Evolutionary conservation across 1,140 invertebrate genomes (phyloP).

Genomic region (Hypothenemus hampei): DNA sequence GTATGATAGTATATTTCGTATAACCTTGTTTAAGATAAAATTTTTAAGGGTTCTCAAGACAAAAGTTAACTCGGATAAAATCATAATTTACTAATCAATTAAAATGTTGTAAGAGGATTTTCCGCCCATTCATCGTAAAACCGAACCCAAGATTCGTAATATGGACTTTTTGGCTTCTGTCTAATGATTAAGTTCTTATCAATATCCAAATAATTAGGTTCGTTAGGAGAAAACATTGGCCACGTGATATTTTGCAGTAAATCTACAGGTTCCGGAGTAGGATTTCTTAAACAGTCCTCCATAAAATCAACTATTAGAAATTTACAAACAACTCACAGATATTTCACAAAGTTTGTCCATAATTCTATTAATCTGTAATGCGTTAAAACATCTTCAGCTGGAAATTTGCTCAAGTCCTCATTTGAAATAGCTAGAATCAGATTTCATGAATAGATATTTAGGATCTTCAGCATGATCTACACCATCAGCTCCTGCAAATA

Average conservation of each 20-base stretch:
- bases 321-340: constrained; percentile 7
- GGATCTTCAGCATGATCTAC: constrained; percentile 17
- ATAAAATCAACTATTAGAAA: neutral
- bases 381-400: constrained; percentile 2
- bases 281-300: constrained; percentile 5
- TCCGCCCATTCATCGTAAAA: neutral
- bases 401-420: constrained; percentile 6
- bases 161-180: neutral
- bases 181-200: constrained; percentile 7
- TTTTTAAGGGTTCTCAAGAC: too few species aligned
- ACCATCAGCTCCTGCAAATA: constrained; percentile 15
- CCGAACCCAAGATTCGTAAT: neutral
- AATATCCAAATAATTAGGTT: constrained; percentile 17
- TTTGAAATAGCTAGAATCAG: neutral
- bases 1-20: too few species aligned
- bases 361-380: constrained; percentile 3
- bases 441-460: constrained; percentile 10
- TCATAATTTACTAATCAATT: neutral
- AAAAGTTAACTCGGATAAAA: neutral
- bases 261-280: constrained; percentile 7
- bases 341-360: constrained; percentile 15
- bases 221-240: constrained; percentile 4
- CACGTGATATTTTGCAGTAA: constrained; percentile 14
- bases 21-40: too few species aligned
- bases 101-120: neutral